Evolutionary conservation across 2,113 vertebrate genomes (phyloP).

Genomic region (Phaethornis superciliosus): DNA sequence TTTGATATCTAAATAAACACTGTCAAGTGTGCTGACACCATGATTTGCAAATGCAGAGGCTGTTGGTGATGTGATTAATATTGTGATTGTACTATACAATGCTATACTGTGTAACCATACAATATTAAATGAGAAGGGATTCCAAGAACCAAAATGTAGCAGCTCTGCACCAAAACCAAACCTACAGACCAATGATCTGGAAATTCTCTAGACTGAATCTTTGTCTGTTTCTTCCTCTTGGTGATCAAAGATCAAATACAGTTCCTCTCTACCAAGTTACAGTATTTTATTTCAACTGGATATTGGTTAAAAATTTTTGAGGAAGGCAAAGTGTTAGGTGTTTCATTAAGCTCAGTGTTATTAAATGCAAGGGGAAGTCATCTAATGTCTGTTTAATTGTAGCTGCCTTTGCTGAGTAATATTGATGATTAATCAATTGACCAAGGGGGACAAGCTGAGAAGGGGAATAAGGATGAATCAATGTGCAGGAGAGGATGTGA

Average conservation of each 20-base stretch:
- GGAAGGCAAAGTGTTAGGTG: not conserved
- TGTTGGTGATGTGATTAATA: not conserved
- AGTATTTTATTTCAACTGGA: not conserved
- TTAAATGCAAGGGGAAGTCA: constrained; percentile 22
- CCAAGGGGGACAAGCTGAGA: constrained; percentile 52
- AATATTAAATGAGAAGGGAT: not conserved
- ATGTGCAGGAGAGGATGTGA: constrained; percentile 28
- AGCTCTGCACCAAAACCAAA: not conserved
- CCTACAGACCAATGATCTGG: not conserved
- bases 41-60: not conserved
- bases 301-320: not conserved
- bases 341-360: not conserved
- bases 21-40: not conserved
- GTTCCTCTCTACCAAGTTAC: not conserved
- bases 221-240: not conserved
- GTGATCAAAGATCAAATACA: not conserved
- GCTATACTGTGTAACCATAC: not conserved
- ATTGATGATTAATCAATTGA: constrained; percentile 66
- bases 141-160: not conserved
- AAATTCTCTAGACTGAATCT: not conserved
- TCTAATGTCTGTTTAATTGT: constrained; percentile 59
- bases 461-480: constrained; percentile 27
- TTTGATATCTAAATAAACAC: not conserved
- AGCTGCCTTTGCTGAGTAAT: constrained; percentile 50
- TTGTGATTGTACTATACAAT: not conserved